phyloP scores from a whole-genome alignment of 2,113 vertebrate genomes.

The Aleadryas rufinucha region DNA sequence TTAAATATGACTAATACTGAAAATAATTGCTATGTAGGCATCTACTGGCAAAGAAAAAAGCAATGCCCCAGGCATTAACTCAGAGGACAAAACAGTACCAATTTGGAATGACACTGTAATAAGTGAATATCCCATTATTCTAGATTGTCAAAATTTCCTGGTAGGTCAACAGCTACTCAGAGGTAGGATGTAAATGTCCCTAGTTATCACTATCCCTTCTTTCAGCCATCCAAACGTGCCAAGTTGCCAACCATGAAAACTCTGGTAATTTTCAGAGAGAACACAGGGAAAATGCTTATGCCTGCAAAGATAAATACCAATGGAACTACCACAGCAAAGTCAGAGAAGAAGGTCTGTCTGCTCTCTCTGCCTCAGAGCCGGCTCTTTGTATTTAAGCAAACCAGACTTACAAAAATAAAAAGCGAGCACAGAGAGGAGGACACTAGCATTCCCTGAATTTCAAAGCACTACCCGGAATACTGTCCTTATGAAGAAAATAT shows the following conservation, averaged over 20 bases:
- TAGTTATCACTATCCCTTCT: neutral
- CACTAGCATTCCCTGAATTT: neutral
- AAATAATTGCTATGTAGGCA: neutral
- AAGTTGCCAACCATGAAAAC: neutral
- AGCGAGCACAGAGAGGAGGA: neutral
- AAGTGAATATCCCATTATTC: neutral
- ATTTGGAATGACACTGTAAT: neutral
- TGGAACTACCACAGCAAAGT: neutral
- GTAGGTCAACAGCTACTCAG: neutral
- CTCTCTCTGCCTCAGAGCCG: neutral
- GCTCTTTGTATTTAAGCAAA: neutral
- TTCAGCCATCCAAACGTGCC: neutral
- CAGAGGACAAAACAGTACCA: neutral
- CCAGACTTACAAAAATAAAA: neutral
- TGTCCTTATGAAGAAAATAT: neutral
- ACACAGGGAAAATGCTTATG: neutral
- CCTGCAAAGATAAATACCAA: neutral
- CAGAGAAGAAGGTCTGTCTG: neutral
- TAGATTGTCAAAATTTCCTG: neutral
- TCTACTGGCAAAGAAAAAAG: neutral
- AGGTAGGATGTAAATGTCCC: neutral
- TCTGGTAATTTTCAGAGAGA: neutral
- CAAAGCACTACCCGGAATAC: neutral
- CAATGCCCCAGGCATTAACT: neutral
- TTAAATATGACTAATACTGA: neutral